These are phyloP conservation scores for Lasioglossum pauxillum DNA, from an alignment of 2,888 invertebrate genomes.

Conservation along the genomic window DNA sequence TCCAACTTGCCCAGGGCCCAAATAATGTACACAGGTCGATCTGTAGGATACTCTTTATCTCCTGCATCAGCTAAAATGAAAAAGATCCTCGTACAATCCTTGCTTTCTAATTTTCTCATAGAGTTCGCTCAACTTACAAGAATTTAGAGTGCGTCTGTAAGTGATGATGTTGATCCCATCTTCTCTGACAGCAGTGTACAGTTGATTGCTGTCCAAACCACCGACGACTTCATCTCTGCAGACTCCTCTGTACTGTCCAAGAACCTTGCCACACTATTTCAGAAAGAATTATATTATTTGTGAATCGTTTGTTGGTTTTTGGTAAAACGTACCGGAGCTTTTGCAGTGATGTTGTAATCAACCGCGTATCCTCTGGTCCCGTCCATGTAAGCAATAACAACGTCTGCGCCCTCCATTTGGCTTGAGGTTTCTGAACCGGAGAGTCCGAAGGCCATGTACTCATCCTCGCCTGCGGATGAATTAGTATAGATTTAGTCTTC, in stretches of 20 bases:
- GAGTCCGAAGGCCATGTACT: conserved; percentile 95
- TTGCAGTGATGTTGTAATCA: conserved; percentile 94
- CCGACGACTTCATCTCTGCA: conserved; percentile 94
- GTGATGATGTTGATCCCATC: conserved; percentile 92
- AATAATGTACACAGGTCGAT: conserved; percentile 88
- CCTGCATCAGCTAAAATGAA: conserved; percentile 89
- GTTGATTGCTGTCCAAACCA: conserved; percentile 92
- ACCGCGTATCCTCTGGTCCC: conserved; percentile 89
- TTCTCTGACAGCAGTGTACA: conserved; percentile 89
- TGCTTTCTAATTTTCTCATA: neutral
- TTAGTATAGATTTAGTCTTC: neutral
- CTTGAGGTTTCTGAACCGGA: conserved; percentile 90
- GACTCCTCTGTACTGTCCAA: conserved; percentile 94
- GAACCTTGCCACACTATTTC: conserved; percentile 91
- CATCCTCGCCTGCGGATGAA: conserved; percentile 86
- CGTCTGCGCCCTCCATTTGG: conserved; percentile 94
- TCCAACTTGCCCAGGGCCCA: conserved; percentile 95
- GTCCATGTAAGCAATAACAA: conserved; percentile 91
- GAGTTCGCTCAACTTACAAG: conserved; percentile 86
- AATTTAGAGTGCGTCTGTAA: conserved; percentile 91
- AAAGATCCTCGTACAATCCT: neutral
- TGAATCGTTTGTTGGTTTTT: neutral
- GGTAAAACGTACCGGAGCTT: conserved; percentile 88
- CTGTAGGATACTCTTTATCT: conserved; percentile 90
- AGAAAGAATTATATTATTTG: conserved; percentile 32